phyloP scores from a whole-genome alignment of 2,113 vertebrate species.

The Spermophilus dauricus region DNA sequence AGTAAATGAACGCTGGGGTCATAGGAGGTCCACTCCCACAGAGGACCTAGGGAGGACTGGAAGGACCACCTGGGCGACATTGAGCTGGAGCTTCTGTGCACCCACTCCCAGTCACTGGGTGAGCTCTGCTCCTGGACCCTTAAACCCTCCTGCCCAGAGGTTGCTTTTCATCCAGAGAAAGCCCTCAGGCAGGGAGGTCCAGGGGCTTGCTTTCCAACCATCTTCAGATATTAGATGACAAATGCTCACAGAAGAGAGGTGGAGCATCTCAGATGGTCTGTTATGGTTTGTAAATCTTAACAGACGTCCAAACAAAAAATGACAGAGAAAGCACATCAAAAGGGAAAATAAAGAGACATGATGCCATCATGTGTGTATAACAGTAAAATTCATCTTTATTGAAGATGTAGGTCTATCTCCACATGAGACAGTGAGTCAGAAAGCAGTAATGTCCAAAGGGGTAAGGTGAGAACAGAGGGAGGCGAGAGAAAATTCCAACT shows the following conservation, averaged over 20 bases:
- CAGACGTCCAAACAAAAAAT: not conserved
- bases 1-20: not conserved
- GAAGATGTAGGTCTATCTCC: not conserved
- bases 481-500: not conserved
- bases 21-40: fast-evolving
- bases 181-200: not conserved
- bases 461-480: not conserved
- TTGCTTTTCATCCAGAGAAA: not conserved
- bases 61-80: fast-evolving
- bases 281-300: not conserved
- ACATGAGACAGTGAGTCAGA: not conserved
- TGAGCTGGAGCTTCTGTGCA: too few species aligned
- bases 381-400: conserved; percentile 53
- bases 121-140: not conserved
- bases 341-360: not conserved
- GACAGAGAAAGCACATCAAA: not conserved
- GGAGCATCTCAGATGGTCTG: too few species aligned
- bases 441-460: not conserved
- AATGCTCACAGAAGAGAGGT: not conserved
- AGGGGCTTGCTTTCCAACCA: not conserved
- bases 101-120: fast-evolving
- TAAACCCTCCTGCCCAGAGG: too few species aligned
- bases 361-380: not conserved
- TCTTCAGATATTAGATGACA: not conserved
- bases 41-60: not conserved